Evolutionary conservation across 2,888 invertebrate species (phyloP), one percentile per base, ranked within the genome.

Genomic region (Mellilla xanthometata): DNA sequence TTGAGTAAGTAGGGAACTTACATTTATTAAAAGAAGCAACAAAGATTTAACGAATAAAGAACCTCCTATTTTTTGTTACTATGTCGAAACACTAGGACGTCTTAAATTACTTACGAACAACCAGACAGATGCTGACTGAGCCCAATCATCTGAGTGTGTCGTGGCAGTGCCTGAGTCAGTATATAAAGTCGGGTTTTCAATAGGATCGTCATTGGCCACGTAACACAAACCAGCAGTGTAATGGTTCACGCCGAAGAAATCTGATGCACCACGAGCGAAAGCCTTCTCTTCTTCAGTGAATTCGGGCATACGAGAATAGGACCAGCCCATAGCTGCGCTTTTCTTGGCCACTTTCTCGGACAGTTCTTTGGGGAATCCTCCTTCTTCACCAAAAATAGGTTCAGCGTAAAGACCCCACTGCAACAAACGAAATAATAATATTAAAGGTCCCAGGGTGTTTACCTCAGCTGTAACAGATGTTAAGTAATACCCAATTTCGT

Each of bases 161-260:
- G n/a, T 0, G 0, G 63, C 69, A 1, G 64, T 62, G 35, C 60
- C 68, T 7, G 59, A 48, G 42, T 85, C 84, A 46, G 72, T 69
- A 5, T 40, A 22, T 3, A 72, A 2, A 0, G 76, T 41, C 0
- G 57, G 53, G 2, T 31, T 19, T 27, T 53, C 53, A 2, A 33
- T 34, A 6, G 43, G 44, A 4, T 45, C 55, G 2, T 40, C 24
- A 12, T 55, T 42, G 11, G 27, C 6, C 5, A 75, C 74, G 0
- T 76, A 74, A 5, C 76, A 41, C 2, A 70, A 22, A 0, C 1
- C 58, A 0, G 90, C 72, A 0, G 93, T 92, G 66, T 95, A 96
- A 46, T 93, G 91, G 62, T 95, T 95, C 2, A 95, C 79, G 0
- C 94, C 84, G 10, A 84, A 74, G 62, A 85, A 88, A 49, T 87